These are phyloP conservation scores for Pangasius macronema DNA, from an alignment of 2,797 vertebrate species.

Conservation along the genomic window DNA sequence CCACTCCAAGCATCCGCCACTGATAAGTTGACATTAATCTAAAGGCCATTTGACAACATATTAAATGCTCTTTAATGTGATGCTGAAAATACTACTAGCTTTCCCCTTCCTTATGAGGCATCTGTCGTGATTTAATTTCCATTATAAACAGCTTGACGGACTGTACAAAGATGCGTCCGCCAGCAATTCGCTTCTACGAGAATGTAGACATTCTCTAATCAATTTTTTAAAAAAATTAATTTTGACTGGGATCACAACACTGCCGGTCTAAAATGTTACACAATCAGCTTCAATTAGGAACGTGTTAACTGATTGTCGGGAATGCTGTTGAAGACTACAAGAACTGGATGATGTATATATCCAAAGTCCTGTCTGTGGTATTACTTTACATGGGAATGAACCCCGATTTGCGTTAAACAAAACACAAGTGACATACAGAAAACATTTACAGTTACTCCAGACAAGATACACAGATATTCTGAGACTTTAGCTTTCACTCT, in stretches of 20 bases:
- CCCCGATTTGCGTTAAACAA: slow-evolving; percentile 41
- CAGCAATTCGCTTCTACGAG: slow-evolving; percentile 65
- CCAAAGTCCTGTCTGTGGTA: slow-evolving; percentile 14
- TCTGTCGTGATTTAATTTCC: slow-evolving; percentile 63
- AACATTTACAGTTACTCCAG: slow-evolving; percentile 43
- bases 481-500: slow-evolving; percentile 35
- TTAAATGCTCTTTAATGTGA: slow-evolving; percentile 47
- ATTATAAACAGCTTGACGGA: slow-evolving; percentile 65
- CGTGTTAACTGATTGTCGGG: slow-evolving; percentile 54
- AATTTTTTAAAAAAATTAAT: slow-evolving; percentile 77
- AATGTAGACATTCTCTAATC: slow-evolving; percentile 74
- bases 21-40: slow-evolving; percentile 52
- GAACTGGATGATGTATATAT: slow-evolving; percentile 17
- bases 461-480: slow-evolving; percentile 49
- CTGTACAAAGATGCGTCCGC: slow-evolving; percentile 64
- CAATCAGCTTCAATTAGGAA: slow-evolving; percentile 71
- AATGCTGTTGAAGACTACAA: neutral
- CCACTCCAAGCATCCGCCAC: slow-evolving; percentile 27
- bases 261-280: slow-evolving; percentile 76
- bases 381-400: slow-evolving; percentile 39
- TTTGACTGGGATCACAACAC: slow-evolving; percentile 74
- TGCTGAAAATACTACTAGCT: slow-evolving; percentile 52
- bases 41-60: slow-evolving; percentile 56
- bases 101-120: slow-evolving; percentile 57
- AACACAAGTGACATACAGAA: slow-evolving; percentile 38